Percentiles rank a stretch among this genome's conserved stretches.
These are phyloP conservation scores for Creontiades dilutus DNA, from an alignment of 2,888 invertebrate species.

Conservation along the genomic window DNA sequence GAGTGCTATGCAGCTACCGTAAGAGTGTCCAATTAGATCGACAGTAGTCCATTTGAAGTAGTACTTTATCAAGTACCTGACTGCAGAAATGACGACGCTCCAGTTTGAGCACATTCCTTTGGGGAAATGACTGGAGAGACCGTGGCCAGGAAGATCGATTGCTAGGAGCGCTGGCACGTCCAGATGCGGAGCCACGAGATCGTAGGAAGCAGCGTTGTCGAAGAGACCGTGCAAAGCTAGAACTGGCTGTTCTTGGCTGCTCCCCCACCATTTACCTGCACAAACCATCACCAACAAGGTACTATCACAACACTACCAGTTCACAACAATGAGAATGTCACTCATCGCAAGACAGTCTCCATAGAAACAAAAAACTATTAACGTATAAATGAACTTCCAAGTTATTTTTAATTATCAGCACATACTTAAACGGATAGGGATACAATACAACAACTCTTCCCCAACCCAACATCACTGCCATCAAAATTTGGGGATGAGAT, in stretches of 20 bases:
- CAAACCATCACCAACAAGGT: conserved; percentile 42
- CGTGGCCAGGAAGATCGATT: conserved; percentile 86
- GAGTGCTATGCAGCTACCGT: conserved; percentile 80
- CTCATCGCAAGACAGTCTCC: no score
- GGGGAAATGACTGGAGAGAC: conserved; percentile 84
- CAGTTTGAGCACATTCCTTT: conserved; percentile 77
- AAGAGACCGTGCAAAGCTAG: conserved; percentile 88
- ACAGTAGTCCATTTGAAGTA: conserved; percentile 83
- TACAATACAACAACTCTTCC: no score
- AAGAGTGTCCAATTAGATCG: conserved; percentile 84
- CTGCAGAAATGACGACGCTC: conserved; percentile 63
- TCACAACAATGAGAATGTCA: background rate
- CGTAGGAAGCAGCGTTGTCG: conserved; percentile 89
- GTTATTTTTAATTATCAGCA: no score
- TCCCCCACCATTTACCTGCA: conserved; percentile 84
- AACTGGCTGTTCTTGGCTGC: conserved; percentile 82
- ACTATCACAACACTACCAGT: background rate
- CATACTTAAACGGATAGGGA: no score
- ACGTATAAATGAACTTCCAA: no score
- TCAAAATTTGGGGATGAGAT: no score
- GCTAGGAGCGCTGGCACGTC: conserved; percentile 81
- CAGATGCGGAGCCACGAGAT: conserved; percentile 84
- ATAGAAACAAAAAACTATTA: no score
- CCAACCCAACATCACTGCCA: no score
- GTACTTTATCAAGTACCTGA: conserved; percentile 73